phyloP scores from a whole-genome alignment of 2,113 vertebrate genomes.

The Rhabdomys dilectus region DNA sequence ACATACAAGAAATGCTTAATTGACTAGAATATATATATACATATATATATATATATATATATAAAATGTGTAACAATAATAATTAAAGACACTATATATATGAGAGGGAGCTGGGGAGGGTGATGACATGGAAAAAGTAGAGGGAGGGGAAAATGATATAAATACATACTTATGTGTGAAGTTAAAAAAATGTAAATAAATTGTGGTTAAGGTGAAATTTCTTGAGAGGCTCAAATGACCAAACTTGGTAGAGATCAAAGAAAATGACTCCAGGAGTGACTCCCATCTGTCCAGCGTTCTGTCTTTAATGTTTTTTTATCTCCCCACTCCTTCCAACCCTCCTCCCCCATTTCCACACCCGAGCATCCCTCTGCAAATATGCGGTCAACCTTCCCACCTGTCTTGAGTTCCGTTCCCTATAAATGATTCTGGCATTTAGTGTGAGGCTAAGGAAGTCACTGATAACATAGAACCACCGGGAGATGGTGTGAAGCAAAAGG shows the following conservation, averaged over 20 bases:
- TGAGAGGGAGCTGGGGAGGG: neutral
- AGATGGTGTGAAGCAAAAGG: neutral
- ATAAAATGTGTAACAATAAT: neutral
- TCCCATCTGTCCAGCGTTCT: neutral
- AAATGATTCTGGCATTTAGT: neutral
- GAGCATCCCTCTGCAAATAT: conserved; percentile 3
- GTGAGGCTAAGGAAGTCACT: neutral
- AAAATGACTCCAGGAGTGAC: neutral
- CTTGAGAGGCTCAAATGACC: neutral
- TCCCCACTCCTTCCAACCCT: neutral
- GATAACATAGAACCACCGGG: neutral
- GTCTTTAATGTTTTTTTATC: conserved; percentile 41
- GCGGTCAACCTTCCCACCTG: neutral
- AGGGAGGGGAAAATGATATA: neutral
- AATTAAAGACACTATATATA: neutral
- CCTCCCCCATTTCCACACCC: neutral
- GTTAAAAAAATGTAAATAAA: neutral
- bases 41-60: neutral
- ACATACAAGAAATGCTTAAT: neutral
- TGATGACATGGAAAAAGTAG: neutral
- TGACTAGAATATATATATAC: neutral
- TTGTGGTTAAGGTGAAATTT: neutral
- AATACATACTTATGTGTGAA: neutral
- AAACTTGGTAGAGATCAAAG: neutral
- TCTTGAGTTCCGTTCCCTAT: neutral